Evolutionary conservation across 1,140 invertebrate species (phyloP).

Genomic region (Phenacoccus solenopsis): DNA sequence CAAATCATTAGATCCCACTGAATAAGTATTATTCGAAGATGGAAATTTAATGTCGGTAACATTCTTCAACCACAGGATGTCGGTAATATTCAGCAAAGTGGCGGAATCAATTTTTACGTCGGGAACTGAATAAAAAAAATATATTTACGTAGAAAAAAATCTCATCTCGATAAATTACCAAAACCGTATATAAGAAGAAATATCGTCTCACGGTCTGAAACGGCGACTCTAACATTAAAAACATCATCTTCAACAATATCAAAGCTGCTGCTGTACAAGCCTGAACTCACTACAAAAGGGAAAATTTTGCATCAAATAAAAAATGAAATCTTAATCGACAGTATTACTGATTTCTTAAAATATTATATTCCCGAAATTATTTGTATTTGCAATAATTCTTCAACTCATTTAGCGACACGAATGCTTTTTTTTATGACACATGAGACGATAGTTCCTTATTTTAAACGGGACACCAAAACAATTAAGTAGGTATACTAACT

Average conservation of each 20-base stretch:
- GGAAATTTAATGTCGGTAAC: background rate
- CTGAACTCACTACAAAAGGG: too few species aligned
- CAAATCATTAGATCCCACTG: background rate
- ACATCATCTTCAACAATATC: too few species aligned
- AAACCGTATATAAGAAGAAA: background rate
- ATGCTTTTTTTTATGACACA: too few species aligned
- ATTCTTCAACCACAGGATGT: background rate
- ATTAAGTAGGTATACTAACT: too few species aligned
- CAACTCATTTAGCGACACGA: too few species aligned
- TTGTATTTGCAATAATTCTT: background rate
- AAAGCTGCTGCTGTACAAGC: too few species aligned
- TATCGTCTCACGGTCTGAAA: background rate
- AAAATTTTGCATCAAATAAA: too few species aligned
- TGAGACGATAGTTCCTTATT: background rate
- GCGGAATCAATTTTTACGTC: background rate
- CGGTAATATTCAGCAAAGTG: background rate
- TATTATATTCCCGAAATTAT: background rate
- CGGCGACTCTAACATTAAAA: too few species aligned
- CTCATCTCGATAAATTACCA: too few species aligned
- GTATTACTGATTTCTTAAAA: background rate
- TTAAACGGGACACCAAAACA: too few species aligned
- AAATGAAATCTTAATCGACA: too few species aligned
- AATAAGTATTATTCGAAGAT: slow-evolving; percentile 7
- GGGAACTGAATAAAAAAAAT: background rate
- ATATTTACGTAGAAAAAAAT: too few species aligned